phyloP scores from a whole-genome alignment of 2,797 vertebrate genomes.

The Scomberomorus guttatus region DNA sequence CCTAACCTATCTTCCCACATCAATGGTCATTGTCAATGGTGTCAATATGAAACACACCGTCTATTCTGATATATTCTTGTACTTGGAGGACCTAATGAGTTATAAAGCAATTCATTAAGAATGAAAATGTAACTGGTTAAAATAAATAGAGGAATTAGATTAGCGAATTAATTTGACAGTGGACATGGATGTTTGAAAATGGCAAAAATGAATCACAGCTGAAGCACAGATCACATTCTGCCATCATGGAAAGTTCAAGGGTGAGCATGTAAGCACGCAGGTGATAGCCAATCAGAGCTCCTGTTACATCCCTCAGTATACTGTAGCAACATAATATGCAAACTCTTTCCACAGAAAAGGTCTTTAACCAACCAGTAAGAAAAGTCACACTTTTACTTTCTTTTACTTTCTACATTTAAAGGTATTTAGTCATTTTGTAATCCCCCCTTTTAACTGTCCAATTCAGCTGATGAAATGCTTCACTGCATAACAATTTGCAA shows the following conservation, averaged over 20 bases:
- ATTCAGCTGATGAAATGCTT: slow-evolving; percentile 3
- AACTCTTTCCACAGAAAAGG: background rate
- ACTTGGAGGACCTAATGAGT: background rate
- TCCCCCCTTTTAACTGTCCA: background rate
- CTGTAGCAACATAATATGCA: background rate
- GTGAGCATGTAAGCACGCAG: background rate
- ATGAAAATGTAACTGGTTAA: no score
- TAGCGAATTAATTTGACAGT: no score
- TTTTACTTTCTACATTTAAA: no score
- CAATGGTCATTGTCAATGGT: background rate
- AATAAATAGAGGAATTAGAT: background rate
- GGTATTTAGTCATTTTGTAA: background rate
- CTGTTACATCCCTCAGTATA: background rate
- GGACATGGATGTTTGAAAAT: background rate
- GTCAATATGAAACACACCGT: background rate
- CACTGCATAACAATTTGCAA: background rate
- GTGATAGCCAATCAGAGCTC: background rate
- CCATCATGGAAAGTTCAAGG: background rate
- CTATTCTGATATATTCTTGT: background rate
- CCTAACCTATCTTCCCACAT: slow-evolving; percentile 34
- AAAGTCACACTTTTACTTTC: no score
- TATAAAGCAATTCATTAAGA: background rate
- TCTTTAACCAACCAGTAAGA: no score
- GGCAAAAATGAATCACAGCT: background rate
- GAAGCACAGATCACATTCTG: background rate